These are phyloP conservation scores for Brenthis ino DNA, from an alignment of 2,888 invertebrate species.

Conservation along the genomic window DNA sequence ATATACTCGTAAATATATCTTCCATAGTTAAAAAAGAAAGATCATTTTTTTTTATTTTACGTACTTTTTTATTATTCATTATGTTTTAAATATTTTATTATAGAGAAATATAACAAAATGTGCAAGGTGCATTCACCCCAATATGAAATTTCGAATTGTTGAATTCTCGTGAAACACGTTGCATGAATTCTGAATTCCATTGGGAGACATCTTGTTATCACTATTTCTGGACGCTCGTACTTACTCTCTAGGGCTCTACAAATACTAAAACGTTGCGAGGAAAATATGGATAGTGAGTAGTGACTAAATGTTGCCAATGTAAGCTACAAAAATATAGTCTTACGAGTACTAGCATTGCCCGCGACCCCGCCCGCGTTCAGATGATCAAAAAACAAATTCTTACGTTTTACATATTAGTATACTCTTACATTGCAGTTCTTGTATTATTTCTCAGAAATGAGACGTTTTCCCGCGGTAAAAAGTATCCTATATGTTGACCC, in stretches of 20 bases:
- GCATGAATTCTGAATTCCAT: constrained; percentile 14
- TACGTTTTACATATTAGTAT: too few species aligned
- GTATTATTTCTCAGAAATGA: too few species aligned
- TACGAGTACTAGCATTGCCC: not conserved
- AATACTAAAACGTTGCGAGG: not conserved
- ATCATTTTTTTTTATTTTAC: too few species aligned
- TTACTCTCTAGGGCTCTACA: not conserved
- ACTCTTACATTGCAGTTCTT: too few species aligned
- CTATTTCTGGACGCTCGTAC: constrained; percentile 14
- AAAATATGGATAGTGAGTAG: constrained; percentile 6
- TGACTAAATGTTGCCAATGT: constrained; percentile 14
- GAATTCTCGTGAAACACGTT: constrained; percentile 10
- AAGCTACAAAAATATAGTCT: constrained; percentile 21
- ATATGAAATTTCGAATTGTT: constrained; percentile 14
- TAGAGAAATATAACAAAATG: not conserved
- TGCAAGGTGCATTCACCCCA: not conserved
- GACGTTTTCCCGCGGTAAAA: too few species aligned
- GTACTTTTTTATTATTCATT: too few species aligned
- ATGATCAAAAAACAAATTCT: too few species aligned
- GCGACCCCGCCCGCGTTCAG: too few species aligned
- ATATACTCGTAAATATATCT: too few species aligned
- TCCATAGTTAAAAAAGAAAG: too few species aligned
- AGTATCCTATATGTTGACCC: too few species aligned
- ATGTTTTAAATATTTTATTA: too few species aligned
- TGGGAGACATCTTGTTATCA: constrained; percentile 10